phyloP scores from a whole-genome alignment of 1,140 invertebrate species.

The Phthorimaea operculella region DNA sequence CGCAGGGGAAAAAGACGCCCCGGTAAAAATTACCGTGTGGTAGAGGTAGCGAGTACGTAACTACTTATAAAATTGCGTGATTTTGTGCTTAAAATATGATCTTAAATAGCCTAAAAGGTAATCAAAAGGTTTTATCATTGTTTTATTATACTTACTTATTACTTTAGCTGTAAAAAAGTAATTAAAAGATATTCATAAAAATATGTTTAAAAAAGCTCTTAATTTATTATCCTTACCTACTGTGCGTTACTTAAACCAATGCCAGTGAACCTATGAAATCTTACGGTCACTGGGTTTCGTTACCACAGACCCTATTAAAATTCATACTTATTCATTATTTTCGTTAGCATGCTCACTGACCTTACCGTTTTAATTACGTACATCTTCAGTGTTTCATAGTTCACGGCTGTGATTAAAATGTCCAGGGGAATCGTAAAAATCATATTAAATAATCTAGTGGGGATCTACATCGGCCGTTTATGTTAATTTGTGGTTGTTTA shows the following conservation, averaged over 20 bases:
- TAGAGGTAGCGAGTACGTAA: no score
- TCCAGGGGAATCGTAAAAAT: conserved; percentile 46
- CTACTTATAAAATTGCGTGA: no score
- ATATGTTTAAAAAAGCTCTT: not conserved
- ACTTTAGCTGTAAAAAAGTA: no score
- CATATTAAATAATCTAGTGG: conserved; percentile 36
- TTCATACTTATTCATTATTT: conserved; percentile 55
- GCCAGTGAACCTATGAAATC: conserved; percentile 59
- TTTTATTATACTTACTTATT: no score
- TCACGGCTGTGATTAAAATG: conserved; percentile 64
- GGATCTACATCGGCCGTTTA: conserved; percentile 43
- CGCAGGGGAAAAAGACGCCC: no score
- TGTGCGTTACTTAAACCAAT: conserved; percentile 42
- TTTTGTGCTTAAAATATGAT: no score
- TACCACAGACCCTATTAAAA: conserved; percentile 60
- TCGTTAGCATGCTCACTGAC: conserved; percentile 58
- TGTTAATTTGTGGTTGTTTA: conserved; percentile 50
- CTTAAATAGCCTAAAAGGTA: no score
- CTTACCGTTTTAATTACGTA: conserved; percentile 58
- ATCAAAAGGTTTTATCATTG: no score
- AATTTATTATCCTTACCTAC: conserved; percentile 32
- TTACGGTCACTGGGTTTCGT: conserved; percentile 55
- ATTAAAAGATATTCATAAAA: not conserved
- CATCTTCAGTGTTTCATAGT: conserved; percentile 52
- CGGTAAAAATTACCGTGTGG: no score